Percentiles rank a stretch among this genome's conserved stretches.
These are phyloP conservation scores for Halocaridina rubra DNA, from an alignment of 2,888 invertebrate species.

Conservation along the genomic window DNA sequence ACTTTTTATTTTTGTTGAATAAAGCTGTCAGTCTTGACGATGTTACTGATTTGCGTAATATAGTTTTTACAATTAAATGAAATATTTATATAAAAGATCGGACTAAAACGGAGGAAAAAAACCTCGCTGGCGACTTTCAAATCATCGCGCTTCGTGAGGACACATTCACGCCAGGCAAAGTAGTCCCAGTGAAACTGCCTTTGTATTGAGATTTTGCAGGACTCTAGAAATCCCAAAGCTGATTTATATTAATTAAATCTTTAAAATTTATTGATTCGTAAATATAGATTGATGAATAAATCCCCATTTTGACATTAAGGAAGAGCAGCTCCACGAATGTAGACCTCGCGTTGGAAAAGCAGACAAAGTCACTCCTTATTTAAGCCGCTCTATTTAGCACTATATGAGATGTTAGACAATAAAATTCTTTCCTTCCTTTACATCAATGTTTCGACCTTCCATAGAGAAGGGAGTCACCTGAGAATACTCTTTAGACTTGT, in stretches of 20 bases:
- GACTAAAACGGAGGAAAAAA: no score
- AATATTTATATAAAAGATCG: no score
- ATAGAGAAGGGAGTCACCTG: neutral
- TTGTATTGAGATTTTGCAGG: neutral
- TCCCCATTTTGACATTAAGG: neutral
- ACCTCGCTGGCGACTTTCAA: neutral
- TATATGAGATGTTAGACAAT: neutral
- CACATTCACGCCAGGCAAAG: constrained; percentile 29
- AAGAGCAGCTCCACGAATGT: constrained; percentile 40
- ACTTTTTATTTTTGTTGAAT: no score
- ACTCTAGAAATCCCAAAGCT: neutral
- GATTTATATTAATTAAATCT: neutral
- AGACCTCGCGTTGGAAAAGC: constrained; percentile 30
- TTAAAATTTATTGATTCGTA: neutral
- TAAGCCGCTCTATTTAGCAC: neutral
- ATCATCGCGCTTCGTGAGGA: constrained; percentile 21
- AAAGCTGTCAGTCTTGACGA: neutral
- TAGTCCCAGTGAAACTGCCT: constrained; percentile 9
- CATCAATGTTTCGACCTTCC: neutral
- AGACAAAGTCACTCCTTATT: constrained; percentile 19
- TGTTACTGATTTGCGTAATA: neutral
- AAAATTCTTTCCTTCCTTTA: neutral
- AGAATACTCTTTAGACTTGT: neutral
- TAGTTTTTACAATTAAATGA: no score
- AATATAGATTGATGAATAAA: neutral